Conservation (phyloP, 2,797 vertebrate genomes). For the Halcyon chelicuti region DNA sequence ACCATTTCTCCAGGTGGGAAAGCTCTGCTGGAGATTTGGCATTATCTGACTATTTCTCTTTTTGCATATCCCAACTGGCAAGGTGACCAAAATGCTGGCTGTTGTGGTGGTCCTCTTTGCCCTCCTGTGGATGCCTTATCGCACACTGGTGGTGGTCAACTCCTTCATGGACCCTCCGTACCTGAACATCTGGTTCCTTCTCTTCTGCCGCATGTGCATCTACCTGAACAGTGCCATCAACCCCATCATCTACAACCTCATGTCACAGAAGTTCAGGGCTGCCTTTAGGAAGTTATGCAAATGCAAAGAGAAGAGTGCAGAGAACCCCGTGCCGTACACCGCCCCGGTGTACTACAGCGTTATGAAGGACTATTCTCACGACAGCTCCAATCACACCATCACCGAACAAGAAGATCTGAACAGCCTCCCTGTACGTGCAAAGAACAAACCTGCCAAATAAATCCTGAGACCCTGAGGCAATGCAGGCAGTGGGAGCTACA, state of each 20-base stretch:
- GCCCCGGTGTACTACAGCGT: constrained; percentile 82
- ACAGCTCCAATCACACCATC: constrained; percentile 73
- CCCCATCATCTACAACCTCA: constrained; percentile 90
- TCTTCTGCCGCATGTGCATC: constrained; percentile 90
- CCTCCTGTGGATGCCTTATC: constrained; percentile 91
- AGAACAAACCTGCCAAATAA: constrained; percentile 53
- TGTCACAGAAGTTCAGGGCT: constrained; percentile 90
- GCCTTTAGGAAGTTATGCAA: constrained; percentile 86
- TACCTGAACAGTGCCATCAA: constrained; percentile 92
- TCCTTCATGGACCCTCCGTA: constrained; percentile 89
- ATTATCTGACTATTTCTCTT: background rate
- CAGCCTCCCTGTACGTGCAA: constrained; percentile 1
- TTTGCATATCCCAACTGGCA: background rate
- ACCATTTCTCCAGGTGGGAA: background rate
- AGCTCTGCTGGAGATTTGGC: background rate
- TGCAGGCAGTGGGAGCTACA: background rate
- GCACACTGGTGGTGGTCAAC: constrained; percentile 90
- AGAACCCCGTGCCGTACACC: constrained; percentile 41
- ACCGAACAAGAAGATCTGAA: constrained; percentile 79
- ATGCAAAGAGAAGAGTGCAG: constrained; percentile 72
- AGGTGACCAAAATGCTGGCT: constrained; percentile 93
- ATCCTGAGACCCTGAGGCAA: background rate
- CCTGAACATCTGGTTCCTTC: constrained; percentile 87
- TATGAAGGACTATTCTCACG: constrained; percentile 81
- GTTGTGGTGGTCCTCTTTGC: constrained; percentile 89